A percentile compares a stretch with the other conserved stretches of the same genome.
Evolutionary conservation across 2,113 vertebrate species (phyloP).

Genomic region (Andinoacara biseriatus): DNA sequence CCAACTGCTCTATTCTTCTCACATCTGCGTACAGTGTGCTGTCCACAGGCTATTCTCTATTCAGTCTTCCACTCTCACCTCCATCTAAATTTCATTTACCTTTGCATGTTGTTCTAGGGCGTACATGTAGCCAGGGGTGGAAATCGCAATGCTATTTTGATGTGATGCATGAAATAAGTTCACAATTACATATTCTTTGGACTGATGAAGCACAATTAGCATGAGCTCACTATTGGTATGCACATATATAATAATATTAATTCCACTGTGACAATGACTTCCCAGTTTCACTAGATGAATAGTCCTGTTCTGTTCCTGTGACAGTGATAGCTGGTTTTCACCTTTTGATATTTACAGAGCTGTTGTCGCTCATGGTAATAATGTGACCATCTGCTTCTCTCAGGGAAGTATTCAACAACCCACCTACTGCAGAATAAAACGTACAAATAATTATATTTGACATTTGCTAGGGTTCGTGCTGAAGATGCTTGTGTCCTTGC

Average conservation of each 20-base stretch:
- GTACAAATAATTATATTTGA: conserved; percentile 30
- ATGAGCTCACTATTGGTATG: not conserved
- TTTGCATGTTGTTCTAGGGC: not conserved
- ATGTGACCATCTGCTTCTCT: not conserved
- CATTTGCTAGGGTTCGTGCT: conserved; percentile 25
- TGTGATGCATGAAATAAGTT: too few species aligned
- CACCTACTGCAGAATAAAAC: conserved; percentile 17
- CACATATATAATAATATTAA: not conserved
- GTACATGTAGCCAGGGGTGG: not conserved
- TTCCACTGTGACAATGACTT: not conserved
- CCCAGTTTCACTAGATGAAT: not conserved
- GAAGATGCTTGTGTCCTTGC: not conserved
- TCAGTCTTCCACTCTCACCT: not conserved
- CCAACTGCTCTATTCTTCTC: conserved; percentile 20
- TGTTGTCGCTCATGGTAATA: not conserved
- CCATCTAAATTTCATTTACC: not conserved
- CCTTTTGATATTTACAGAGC: not conserved
- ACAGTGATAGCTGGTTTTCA: not conserved
- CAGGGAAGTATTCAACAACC: not conserved
- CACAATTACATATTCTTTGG: too few species aligned
- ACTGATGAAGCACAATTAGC: not conserved
- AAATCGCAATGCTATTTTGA: too few species aligned
- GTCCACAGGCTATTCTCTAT: not conserved
- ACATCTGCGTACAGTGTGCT: not conserved
- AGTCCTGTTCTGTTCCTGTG: not conserved